Percentiles rank a stretch among this genome's conserved stretches.
phyloP scores from a whole-genome alignment of 2,888 invertebrate species.

The Barypeithes pellucidus region DNA sequence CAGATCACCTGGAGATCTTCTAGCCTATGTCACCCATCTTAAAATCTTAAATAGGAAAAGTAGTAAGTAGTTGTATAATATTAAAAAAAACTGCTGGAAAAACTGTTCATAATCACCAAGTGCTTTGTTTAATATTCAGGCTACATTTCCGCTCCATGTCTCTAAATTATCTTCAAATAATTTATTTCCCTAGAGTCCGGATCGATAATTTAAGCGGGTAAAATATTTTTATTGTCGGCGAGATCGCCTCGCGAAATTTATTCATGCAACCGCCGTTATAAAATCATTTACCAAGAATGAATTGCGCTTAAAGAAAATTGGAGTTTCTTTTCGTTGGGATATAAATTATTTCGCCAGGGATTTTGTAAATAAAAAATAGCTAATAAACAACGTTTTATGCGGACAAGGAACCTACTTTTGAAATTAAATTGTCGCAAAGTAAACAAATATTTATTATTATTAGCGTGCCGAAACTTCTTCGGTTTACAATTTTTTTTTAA shows the following conservation, averaged over 20 bases:
- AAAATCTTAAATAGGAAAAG: too few relatives aligned
- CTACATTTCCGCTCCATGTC: slow-evolving; percentile 35
- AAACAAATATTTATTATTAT: too few relatives aligned
- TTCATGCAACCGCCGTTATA: slow-evolving; percentile 30
- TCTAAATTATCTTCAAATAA: slow-evolving; percentile 46
- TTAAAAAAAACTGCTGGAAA: not conserved
- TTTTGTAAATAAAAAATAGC: not conserved
- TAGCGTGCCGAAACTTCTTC: too few relatives aligned
- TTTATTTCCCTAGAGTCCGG: slow-evolving; percentile 30
- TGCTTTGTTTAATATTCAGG: slow-evolving; percentile 31
- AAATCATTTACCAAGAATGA: slow-evolving; percentile 33
- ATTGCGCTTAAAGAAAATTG: slow-evolving; percentile 30
- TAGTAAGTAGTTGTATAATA: too few relatives aligned
- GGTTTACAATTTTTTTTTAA: too few relatives aligned
- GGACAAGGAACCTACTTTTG: too few relatives aligned
- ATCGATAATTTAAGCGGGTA: slow-evolving; percentile 30
- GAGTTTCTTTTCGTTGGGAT: not conserved
- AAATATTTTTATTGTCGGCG: slow-evolving; percentile 34
- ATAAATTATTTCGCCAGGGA: not conserved
- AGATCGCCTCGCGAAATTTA: slow-evolving; percentile 27
- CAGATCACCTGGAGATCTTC: too few relatives aligned
- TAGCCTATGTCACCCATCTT: too few relatives aligned
- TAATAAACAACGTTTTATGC: not conserved
- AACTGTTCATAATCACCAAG: slow-evolving; percentile 23
- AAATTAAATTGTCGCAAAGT: too few relatives aligned